These are phyloP conservation scores for Poeciliopsis infans DNA, from an alignment of 2,797 vertebrate species.

Conservation along the genomic window DNA sequence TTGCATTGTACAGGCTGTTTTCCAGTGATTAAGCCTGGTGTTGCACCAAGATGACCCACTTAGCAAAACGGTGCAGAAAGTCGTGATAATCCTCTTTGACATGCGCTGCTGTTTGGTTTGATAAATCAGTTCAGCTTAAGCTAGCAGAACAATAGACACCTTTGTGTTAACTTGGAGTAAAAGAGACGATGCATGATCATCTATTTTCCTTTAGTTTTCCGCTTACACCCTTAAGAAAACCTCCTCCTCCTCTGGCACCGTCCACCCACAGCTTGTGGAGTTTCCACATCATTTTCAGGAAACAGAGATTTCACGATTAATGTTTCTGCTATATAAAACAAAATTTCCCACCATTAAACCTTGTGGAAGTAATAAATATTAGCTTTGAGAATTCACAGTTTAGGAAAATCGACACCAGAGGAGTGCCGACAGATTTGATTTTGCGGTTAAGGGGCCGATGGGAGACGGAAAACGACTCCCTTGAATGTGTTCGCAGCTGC, in stretches of 20 bases:
- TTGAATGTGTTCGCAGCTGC: background rate
- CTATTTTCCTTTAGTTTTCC: background rate
- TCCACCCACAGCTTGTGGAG: background rate
- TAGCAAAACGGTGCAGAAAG: background rate
- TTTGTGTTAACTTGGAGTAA: too few species aligned
- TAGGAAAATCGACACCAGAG: too few species aligned
- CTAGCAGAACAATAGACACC: background rate
- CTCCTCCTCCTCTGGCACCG: background rate
- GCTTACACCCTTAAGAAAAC: background rate
- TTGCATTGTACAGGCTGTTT: too few species aligned
- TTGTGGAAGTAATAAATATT: background rate
- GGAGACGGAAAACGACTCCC: too few species aligned
- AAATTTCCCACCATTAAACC: too few species aligned
- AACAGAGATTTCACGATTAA: background rate
- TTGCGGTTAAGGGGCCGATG: accelerated
- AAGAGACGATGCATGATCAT: background rate
- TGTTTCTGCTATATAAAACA: background rate
- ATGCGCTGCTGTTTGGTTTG: background rate
- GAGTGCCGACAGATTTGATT: background rate
- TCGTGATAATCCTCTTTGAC: background rate
- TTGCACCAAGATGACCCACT: background rate
- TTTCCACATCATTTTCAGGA: slow-evolving; percentile 2
- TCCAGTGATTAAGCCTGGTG: background rate
- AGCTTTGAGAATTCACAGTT: too few species aligned
- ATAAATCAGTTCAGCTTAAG: background rate